Evolutionary conservation across 2,113 vertebrate genomes (phyloP).

Genomic region (Sterna hirundo): DNA sequence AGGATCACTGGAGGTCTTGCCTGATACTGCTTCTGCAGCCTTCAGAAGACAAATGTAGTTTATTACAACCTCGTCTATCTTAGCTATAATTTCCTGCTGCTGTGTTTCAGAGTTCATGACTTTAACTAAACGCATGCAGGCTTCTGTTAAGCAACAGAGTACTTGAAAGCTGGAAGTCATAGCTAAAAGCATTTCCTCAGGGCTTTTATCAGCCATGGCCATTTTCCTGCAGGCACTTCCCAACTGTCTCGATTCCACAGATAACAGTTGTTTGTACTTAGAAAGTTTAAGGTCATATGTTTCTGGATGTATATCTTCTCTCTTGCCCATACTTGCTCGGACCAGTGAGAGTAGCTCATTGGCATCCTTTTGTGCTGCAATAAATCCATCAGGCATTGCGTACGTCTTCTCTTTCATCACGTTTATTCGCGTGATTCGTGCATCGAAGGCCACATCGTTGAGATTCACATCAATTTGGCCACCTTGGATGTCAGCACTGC

Average conservation of each 20-base stretch:
- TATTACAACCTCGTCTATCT: slow-evolving; percentile 87
- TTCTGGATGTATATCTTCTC: slow-evolving; percentile 74
- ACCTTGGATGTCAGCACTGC: slow-evolving; percentile 61
- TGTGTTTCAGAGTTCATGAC: slow-evolving; percentile 82
- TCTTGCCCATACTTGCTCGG: slow-evolving; percentile 78
- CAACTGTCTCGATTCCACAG: slow-evolving; percentile 88
- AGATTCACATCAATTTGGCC: slow-evolving; percentile 61
- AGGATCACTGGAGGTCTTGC: slow-evolving; percentile 80
- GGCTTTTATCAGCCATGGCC: slow-evolving; percentile 86
- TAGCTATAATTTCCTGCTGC: slow-evolving; percentile 84
- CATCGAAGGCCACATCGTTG: slow-evolving; percentile 79
- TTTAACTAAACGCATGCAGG: slow-evolving; percentile 92
- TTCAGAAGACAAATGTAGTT: slow-evolving; percentile 90
- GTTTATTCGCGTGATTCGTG: slow-evolving; percentile 79
- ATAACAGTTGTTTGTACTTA: slow-evolving; percentile 86
- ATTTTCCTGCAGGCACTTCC: slow-evolving; percentile 90
- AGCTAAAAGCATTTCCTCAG: slow-evolving; percentile 90
- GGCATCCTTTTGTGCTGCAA: slow-evolving; percentile 89
- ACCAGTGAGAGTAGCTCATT: slow-evolving; percentile 88
- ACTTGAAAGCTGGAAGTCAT: slow-evolving; percentile 95
- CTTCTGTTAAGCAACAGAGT: slow-evolving; percentile 91
- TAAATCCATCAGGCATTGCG: slow-evolving; percentile 87
- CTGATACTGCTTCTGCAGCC: slow-evolving; percentile 85
- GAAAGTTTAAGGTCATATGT: slow-evolving; percentile 78
- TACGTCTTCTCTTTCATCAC: slow-evolving; percentile 88